Evolutionary conservation across 92 coral and sea anemone species (phyloP).

Genomic region (Pocillopora grandis): DNA sequence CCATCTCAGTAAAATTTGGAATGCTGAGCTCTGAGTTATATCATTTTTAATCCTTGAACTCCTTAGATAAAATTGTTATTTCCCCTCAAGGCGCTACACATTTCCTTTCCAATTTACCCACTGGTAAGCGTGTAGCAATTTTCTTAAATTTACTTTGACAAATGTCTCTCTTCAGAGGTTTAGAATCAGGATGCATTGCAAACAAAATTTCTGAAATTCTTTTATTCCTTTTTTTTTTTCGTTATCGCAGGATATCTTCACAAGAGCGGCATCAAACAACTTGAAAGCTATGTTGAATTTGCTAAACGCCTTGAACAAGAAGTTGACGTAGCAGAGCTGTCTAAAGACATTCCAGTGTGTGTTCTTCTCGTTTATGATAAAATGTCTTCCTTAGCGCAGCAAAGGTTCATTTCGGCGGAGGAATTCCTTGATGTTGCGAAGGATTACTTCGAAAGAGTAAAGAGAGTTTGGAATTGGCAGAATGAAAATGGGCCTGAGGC

Average conservation of each 20-base stretch:
- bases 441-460: conserved; percentile 61
- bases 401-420: conserved; percentile 53
- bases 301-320: conserved; percentile 50
- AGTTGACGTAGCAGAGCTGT: conserved; percentile 44
- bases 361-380: conserved; percentile 58
- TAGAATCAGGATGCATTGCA: no score
- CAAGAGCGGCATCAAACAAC: conserved; percentile 71
- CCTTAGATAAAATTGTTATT: no score
- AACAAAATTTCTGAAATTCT: no score
- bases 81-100: no score
- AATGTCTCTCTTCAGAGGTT: no score
- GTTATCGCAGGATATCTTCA: conserved; percentile 60
- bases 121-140: no score
- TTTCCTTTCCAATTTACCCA: no score
- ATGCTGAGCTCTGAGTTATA: no score
- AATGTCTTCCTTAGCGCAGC: conserved; percentile 42
- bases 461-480: conserved; percentile 74
- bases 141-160: no score
- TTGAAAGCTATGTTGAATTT: conserved; percentile 63
- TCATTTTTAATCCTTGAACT: no score
- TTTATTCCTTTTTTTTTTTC: no score
- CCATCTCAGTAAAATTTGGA: no score
- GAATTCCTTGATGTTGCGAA: conserved; percentile 60
- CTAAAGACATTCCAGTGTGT: conserved; percentile 61
- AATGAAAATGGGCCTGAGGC: conserved; percentile 55